Conservation (phyloP, 64 coral and sea anemone genomes). For the Pocillopora verrucosa region DNA sequence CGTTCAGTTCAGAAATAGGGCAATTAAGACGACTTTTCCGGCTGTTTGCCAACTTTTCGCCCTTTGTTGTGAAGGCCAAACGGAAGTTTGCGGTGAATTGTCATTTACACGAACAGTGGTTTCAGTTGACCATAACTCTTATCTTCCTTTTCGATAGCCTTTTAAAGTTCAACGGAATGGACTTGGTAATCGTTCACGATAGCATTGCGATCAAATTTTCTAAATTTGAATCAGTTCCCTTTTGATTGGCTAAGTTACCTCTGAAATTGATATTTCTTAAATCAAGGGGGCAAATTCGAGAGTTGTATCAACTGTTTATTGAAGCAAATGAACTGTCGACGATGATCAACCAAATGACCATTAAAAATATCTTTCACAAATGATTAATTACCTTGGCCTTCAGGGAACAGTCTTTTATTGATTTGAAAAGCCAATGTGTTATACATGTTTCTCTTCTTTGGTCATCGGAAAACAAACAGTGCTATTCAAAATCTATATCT, state of each 20-base stretch:
- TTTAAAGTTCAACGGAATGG: background rate
- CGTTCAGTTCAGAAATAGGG: background rate
- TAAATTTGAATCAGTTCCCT: background rate
- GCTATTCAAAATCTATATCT: background rate
- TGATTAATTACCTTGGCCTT: background rate
- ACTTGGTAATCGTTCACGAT: too few species aligned
- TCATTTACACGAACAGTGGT: constrained; percentile 12
- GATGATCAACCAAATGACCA: background rate
- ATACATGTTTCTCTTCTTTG: background rate
- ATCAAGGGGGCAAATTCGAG: too few species aligned
- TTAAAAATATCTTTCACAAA: background rate
- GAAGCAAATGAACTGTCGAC: too few species aligned
- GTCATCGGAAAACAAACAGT: background rate
- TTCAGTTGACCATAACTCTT: background rate
- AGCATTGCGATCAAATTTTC: too few species aligned
- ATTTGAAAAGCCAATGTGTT: background rate
- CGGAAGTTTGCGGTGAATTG: constrained; percentile 16
- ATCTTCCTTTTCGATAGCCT: background rate
- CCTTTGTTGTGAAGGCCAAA: constrained; percentile 2
- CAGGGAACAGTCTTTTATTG: background rate
- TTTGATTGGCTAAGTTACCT: background rate
- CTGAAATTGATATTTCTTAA: too few species aligned
- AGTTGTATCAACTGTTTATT: too few species aligned
- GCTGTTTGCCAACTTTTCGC: constrained; percentile 22
- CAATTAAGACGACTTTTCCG: constrained; percentile 7